Percentiles rank a stretch among this genome's conserved stretches.
These are phyloP conservation scores for Volucella bombylans DNA, from an alignment of 2,888 invertebrate genomes.

Conservation along the genomic window DNA sequence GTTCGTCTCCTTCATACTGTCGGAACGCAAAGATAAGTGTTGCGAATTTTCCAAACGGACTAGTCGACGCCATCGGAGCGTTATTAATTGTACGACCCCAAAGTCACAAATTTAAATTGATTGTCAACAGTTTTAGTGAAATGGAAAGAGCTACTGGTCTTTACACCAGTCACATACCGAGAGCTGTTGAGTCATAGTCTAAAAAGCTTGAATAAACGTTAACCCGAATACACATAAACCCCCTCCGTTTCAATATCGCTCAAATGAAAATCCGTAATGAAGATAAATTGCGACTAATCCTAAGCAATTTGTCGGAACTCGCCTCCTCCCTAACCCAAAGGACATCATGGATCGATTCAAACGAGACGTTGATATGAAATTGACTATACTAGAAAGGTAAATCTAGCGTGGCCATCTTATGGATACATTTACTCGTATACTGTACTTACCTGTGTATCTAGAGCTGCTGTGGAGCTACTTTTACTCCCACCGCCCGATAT, in stretches of 20 bases:
- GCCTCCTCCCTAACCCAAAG: slow-evolving; percentile 5
- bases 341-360: not conserved
- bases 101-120: slow-evolving; percentile 54
- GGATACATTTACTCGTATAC: not conserved
- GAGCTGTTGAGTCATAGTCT: slow-evolving; percentile 27
- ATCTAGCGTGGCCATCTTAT: not conserved
- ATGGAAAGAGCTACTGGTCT: not conserved
- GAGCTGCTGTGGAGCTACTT: slow-evolving; percentile 60
- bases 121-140: slow-evolving; percentile 35
- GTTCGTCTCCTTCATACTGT: too few relatives aligned
- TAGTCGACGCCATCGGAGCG: slow-evolving; percentile 33
- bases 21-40: not conserved
- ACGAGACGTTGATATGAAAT: not conserved
- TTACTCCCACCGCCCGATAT: slow-evolving; percentile 36
- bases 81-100: slow-evolving; percentile 13
- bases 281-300: slow-evolving; percentile 59
- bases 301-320: slow-evolving; percentile 33
- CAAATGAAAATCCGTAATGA: slow-evolving; percentile 47
- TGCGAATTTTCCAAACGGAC: slow-evolving; percentile 11
- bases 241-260: not conserved
- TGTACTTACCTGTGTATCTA: slow-evolving; percentile 77
- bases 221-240: slow-evolving; percentile 5
- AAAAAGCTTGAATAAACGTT: not conserved
- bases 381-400: not conserved
- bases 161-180: not conserved